Base-by-base conservation (phyloP, 2,113 vertebrate genomes). In the Heterotilapia buettikoferi region DNA sequence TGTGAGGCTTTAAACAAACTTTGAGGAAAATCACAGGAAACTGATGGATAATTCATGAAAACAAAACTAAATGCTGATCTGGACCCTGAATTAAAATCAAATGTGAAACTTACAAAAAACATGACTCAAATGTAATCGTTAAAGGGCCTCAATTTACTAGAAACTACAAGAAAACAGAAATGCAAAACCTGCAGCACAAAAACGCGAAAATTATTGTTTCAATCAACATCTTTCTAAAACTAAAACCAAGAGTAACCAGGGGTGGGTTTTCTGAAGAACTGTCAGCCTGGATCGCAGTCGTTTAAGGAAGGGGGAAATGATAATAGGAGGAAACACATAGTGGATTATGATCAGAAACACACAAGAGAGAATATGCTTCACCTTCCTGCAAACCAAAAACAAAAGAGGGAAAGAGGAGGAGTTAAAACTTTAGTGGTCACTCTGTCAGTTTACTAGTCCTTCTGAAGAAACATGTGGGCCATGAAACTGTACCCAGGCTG, bases 401-500 rank as follows among this genome's bases (percentile, higher is more conserved):
- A 50, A 78, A 78, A 31, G 73, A 2, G 71, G 71, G 43, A 78
- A 78, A 78, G 0, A 52, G 45, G 73, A 78, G 45, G 45, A 52
- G 43, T 52, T 78, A 50, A 26, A 26, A 36, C 31, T 13, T 12
- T 14, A 24, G 38, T 78, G 43, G 43, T 79, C 18, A 79, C 18
- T 33, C 9, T 76, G 71, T 47, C 68, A 73, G 68, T 73, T 76
- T 47, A 76, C 43, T 47, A 7, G 9, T 29, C 9, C 3, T 47
- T 71, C 14, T 76, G 16, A 76, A 29, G 71, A 31, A 50, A 29
- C 3, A 0, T 16, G 40, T 29, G 24, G 71, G 71, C 73, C 29
- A 79, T 82, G 56, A 83, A 84, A 61, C 53, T 45, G 57, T 56
- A 87, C 40, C 24, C 83, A 53, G 29, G 73, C 43, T 76, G 18